Evolutionary conservation across 2,797 vertebrate genomes (phyloP).

Genomic region (Amniataba percoides): DNA sequence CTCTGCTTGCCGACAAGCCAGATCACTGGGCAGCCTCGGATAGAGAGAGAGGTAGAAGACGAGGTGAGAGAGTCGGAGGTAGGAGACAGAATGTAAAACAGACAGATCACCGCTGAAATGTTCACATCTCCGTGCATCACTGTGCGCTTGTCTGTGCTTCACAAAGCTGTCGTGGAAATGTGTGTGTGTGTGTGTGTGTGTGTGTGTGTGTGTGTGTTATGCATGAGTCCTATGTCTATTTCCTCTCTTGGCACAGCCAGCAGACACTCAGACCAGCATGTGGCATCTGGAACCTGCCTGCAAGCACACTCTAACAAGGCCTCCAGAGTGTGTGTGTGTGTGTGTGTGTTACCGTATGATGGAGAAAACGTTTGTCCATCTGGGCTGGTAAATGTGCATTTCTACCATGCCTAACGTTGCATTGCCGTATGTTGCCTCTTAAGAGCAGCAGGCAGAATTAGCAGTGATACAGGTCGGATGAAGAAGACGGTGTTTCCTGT

Average conservation of each 20-base stretch:
- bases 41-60: constrained; percentile 29
- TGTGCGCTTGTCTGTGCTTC: constrained; percentile 15
- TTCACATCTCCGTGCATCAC: constrained; percentile 17
- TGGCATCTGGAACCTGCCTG: constrained; percentile 66
- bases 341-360: background rate
- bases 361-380: constrained; percentile 23
- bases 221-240: constrained; percentile 38
- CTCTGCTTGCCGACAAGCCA: constrained; percentile 51
- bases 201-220: constrained; percentile 36
- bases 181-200: constrained; percentile 37
- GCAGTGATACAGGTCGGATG: constrained; percentile 15
- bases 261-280: constrained; percentile 54
- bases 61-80: constrained; percentile 32
- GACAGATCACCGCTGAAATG: constrained; percentile 32
- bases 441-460: constrained; percentile 10
- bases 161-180: constrained; percentile 31
- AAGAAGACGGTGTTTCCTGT: constrained; percentile 31
- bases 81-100: constrained; percentile 43
- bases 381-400: constrained; percentile 8
- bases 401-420: constrained; percentile 4
- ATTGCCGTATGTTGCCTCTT: background rate
- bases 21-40: constrained; percentile 49
- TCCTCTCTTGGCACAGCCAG: constrained; percentile 45
- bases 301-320: constrained; percentile 62
- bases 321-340: constrained; percentile 37